These are phyloP conservation scores for Girardia tigrina DNA, from an alignment of 2,888 invertebrate genomes.

Conservation along the genomic window DNA sequence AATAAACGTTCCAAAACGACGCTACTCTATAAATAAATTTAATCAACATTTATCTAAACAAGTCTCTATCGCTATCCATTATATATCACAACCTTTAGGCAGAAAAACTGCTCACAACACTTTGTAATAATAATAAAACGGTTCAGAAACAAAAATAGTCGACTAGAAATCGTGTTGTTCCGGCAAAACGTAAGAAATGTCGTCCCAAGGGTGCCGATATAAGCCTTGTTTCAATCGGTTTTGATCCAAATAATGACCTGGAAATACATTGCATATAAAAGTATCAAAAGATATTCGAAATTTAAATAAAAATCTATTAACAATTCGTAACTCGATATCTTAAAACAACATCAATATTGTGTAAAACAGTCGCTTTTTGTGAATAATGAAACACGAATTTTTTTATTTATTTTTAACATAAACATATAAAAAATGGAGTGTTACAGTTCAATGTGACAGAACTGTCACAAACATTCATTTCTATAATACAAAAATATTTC, in stretches of 20 bases:
- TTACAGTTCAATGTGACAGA: too few species aligned
- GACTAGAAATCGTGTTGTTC: conserved; percentile 50
- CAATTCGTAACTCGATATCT: neutral
- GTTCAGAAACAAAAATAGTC: neutral
- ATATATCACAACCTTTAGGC: neutral
- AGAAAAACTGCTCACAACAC: conserved; percentile 3
- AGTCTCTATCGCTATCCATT: neutral
- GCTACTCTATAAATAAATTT: neutral
- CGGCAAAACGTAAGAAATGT: conserved; percentile 75
- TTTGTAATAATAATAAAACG: neutral
- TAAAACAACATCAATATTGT: too few species aligned
- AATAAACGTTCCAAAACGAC: neutral
- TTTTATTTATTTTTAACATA: too few species aligned
- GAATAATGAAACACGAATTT: too few species aligned
- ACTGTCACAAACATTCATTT: too few species aligned
- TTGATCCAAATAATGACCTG: conserved; percentile 90
- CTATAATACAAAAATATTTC: too few species aligned
- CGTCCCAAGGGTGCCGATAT: conserved; percentile 99
- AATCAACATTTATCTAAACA: conserved; percentile 6
- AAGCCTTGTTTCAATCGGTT: conserved; percentile 93
- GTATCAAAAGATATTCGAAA: too few species aligned
- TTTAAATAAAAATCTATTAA: too few species aligned
- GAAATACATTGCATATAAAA: too few species aligned
- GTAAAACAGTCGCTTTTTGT: too few species aligned
- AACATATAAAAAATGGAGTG: too few species aligned